A percentile compares a stretch with the other conserved stretches of the same genome.
Conservation (phyloP, 2,888 invertebrate genomes). For the Poecilobothrus nobilitatus region DNA sequence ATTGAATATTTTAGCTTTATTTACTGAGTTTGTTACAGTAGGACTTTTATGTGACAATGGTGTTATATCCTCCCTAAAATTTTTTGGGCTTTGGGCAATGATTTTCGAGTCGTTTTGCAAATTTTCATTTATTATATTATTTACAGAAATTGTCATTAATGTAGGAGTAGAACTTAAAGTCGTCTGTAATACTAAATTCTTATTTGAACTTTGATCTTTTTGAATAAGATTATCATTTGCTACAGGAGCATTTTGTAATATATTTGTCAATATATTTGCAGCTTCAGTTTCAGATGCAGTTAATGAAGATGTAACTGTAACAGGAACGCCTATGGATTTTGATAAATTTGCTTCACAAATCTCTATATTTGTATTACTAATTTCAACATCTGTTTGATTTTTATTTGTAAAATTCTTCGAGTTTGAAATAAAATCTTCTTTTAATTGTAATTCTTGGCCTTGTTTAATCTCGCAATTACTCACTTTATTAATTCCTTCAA, state of each 20-base stretch:
- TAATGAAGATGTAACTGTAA: background rate
- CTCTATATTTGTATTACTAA: background rate
- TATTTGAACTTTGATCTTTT: background rate
- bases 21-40: background rate
- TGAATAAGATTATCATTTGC: background rate
- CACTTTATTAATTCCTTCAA: background rate
- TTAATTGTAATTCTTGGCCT: background rate
- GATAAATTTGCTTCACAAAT: background rate
- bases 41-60: background rate
- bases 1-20: background rate
- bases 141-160: slow-evolving; percentile 20
- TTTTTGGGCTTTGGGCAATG: background rate
- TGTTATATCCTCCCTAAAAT: background rate
- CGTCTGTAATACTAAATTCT: background rate
- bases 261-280: slow-evolving; percentile 38
- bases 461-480: background rate
- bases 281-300: slow-evolving; percentile 38
- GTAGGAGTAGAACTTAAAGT: slow-evolving; percentile 10
- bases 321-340: background rate
- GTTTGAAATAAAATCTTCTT: no score
- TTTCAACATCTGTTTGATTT: background rate
- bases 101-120: background rate
- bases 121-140: slow-evolving; percentile 20
- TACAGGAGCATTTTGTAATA: slow-evolving; percentile 29
- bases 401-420: no score